A percentile compares a stretch with the other conserved stretches of the same genome.
Conservation (phyloP, 2,888 invertebrate genomes). For the Brachypalpus laphriformis region DNA sequence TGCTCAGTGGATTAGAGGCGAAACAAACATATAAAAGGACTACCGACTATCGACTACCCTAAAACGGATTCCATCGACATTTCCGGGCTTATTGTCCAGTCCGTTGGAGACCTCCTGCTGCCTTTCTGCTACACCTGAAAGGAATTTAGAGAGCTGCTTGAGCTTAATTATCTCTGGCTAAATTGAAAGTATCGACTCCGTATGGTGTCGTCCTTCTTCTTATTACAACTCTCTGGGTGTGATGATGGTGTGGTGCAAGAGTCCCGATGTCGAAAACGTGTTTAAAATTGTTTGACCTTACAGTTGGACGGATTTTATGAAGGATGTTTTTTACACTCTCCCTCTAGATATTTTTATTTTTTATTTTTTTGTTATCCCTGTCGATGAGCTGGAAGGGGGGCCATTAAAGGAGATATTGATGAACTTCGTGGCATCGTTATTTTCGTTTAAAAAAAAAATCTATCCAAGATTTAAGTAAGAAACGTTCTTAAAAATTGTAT, state of each 20-base stretch:
- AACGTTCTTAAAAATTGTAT: neutral
- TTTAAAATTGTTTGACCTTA: conserved; percentile 70
- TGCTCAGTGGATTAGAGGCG: conserved; percentile 49
- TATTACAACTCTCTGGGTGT: neutral
- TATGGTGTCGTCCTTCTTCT: conserved; percentile 31
- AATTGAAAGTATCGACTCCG: conserved; percentile 64
- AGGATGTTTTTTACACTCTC: conserved; percentile 40
- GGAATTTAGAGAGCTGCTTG: conserved; percentile 66
- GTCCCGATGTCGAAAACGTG: conserved; percentile 71
- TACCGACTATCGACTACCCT: neutral
- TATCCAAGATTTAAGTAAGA: neutral
- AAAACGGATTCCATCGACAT: conserved; percentile 67
- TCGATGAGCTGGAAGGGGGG: conserved; percentile 16
- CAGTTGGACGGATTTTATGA: conserved; percentile 67
- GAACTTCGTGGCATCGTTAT: conserved; percentile 14
- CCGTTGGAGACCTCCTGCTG: conserved; percentile 3
- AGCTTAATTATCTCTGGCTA: conserved; percentile 66
- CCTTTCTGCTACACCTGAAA: conserved; percentile 50
- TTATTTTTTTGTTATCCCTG: conserved; percentile 47
- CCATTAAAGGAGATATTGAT: conserved; percentile 23
- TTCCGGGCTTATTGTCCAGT: conserved; percentile 64
- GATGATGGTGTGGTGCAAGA: conserved; percentile 32
- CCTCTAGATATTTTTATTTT: conserved; percentile 34
- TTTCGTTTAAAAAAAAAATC: neutral
- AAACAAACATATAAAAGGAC: conserved; percentile 43